Base-by-base conservation (phyloP, 1,140 invertebrate genomes). In the Drosophila kikkawai region DNA sequence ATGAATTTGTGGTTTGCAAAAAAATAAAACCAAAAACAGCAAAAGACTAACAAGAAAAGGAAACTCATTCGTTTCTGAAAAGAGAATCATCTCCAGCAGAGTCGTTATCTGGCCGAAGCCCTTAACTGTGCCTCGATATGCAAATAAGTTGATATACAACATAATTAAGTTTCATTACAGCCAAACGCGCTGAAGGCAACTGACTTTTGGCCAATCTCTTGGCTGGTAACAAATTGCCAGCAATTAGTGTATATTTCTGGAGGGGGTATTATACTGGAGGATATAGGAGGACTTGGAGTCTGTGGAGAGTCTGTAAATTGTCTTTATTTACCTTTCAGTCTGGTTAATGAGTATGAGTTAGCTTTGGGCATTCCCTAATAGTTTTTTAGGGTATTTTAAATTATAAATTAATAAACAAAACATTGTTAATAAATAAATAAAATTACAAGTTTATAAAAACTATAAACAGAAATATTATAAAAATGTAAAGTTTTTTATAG, bases 161-260 rank as follows among this genome's bases (percentile, higher is more conserved):
- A 85, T 85, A 85, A 85, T 85, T 85, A 85, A 85, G 86, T 85
- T 86, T 85, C 82, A 85, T 86, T 85, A 86, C 82, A 75, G 82
- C 66, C 69, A 71, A 85, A 85, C 82, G 82, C 67, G 67, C 73
- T 64, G 65, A 69, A 56, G 55, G 51, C 32, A 50, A 37, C 67
- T 73, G 44, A 71, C 50, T 73, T 73, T 34, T 0, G 69, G 47
- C 55, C 68, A 73, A 44, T 39, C 55, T 48, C 63, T 39, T 71
- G 81, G 67, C 82, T 69, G 68, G 73, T 78, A 85, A 84, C 82
- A 84, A 84, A 84, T 84, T 85, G 82, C 82, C 78, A 75, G 82
- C 82, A 85, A 84, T 84, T 85, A 85, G 82, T 81, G 73, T 47
- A 55, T 22, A 73, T 60, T 42, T 60, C 32, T 34, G 69, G 37